These are phyloP conservation scores for Poecile atricapillus DNA, from an alignment of 2,113 vertebrate genomes.

Conservation along the genomic window DNA sequence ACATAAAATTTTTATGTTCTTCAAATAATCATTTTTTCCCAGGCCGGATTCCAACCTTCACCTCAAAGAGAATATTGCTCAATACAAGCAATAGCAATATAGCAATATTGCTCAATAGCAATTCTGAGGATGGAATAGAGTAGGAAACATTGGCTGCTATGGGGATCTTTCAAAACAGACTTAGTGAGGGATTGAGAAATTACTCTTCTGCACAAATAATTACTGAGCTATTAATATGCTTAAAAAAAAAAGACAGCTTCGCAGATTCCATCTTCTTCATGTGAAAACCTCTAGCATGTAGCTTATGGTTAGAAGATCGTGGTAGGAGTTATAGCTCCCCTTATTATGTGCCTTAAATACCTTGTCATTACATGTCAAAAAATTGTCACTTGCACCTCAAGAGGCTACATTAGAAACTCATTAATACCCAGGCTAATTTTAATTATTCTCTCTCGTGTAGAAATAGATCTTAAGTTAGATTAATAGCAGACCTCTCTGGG, in stretches of 20 bases:
- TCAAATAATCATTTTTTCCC: background rate
- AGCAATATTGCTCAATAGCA: background rate
- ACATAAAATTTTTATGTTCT: background rate
- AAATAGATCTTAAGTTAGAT: background rate
- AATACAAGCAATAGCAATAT: background rate
- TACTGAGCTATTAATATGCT: background rate
- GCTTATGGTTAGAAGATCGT: accelerated
- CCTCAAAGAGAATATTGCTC: background rate
- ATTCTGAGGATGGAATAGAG: background rate
- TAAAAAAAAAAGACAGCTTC: background rate
- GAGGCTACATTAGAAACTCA: background rate
- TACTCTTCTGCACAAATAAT: background rate
- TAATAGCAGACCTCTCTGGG: background rate
- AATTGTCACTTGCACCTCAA: background rate
- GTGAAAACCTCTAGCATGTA: background rate
- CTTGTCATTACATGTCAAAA: background rate
- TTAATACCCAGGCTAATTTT: background rate
- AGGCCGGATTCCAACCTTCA: background rate
- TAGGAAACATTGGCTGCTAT: background rate
- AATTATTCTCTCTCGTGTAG: background rate
- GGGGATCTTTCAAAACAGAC: accelerated
- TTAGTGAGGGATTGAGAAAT: background rate
- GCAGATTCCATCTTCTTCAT: background rate
- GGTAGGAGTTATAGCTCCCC: background rate
- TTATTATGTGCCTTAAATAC: background rate